These are phyloP conservation scores for Caenorhabditis brenneri DNA, from an alignment of 1,140 invertebrate genomes.

Conservation along the genomic window DNA sequence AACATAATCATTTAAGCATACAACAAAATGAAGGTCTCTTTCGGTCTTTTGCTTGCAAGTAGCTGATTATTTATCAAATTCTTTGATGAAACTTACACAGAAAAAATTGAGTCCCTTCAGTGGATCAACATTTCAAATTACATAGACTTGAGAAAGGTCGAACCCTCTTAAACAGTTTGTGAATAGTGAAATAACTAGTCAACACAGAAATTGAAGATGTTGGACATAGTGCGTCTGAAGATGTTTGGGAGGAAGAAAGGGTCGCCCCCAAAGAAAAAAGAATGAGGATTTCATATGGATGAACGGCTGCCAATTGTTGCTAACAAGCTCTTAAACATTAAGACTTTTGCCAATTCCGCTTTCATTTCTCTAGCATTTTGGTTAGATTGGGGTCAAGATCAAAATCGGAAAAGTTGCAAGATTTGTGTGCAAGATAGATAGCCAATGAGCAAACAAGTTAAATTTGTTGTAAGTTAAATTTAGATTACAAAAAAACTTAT, in stretches of 20 bases:
- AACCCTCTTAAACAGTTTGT: neutral
- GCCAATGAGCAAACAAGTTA: conserved; percentile 14
- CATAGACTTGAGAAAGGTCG: too few species aligned
- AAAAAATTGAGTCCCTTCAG: conserved; percentile 31
- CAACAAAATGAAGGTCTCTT: neutral
- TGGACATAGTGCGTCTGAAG: neutral
- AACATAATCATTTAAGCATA: conserved; percentile 42
- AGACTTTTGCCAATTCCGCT: neutral
- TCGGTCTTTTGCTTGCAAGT: neutral
- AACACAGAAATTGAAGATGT: neutral
- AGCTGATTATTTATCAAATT: neutral
- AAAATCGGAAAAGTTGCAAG: conserved; percentile 27
- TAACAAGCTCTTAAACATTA: neutral
- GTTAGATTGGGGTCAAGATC: neutral
- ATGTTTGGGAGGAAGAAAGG: neutral
- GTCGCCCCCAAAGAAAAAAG: neutral
- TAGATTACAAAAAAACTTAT: neutral
- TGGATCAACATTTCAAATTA: neutral
- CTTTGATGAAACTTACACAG: conserved; percentile 1
- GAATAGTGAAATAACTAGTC: neutral
- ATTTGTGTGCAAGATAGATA: conserved; percentile 32
- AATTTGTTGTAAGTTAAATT: neutral
- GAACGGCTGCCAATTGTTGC: conserved; percentile 30
- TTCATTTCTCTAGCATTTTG: neutral
- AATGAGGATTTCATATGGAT: conserved; percentile 31